phyloP scores from a whole-genome alignment of 2,113 vertebrate genomes.

The Callithrix jacchus region DNA sequence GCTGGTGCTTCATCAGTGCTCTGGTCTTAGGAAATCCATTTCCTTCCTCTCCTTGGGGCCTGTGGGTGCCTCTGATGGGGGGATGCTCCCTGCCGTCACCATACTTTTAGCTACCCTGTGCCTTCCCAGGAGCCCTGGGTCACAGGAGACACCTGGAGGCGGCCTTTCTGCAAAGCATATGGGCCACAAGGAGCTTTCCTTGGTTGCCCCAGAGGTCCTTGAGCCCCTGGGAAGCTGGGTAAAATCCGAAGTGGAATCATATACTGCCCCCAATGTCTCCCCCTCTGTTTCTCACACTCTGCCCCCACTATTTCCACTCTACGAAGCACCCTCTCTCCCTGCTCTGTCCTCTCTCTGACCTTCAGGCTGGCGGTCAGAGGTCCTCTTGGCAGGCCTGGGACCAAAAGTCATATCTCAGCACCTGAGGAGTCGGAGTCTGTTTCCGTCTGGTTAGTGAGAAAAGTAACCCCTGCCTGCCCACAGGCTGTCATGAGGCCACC shows the following conservation, averaged over 20 bases:
- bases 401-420: neutral
- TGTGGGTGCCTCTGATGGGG: neutral
- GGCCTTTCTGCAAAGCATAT: neutral
- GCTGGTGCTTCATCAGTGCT: too few relatives aligned
- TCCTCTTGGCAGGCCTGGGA: neutral
- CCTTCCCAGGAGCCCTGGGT: neutral
- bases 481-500: neutral
- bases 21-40: neutral
- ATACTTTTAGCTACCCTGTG: rapidly evolving
- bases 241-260: neutral
- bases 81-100: neutral
- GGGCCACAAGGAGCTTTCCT: rapidly evolving
- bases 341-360: neutral
- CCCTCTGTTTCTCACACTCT: neutral
- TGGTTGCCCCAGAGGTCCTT: neutral
- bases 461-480: neutral
- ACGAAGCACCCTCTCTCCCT: neutral
- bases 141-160: rapidly evolving
- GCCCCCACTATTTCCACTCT: neutral
- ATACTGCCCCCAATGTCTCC: neutral
- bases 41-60: neutral
- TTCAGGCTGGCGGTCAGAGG: neutral
- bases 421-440: rapidly evolving
- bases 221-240: neutral
- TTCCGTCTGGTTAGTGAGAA: neutral